Percentiles rank a stretch among this genome's conserved stretches.
Evolutionary conservation across 2,113 vertebrate species (phyloP).

Genomic region (Rattus rattus): DNA sequence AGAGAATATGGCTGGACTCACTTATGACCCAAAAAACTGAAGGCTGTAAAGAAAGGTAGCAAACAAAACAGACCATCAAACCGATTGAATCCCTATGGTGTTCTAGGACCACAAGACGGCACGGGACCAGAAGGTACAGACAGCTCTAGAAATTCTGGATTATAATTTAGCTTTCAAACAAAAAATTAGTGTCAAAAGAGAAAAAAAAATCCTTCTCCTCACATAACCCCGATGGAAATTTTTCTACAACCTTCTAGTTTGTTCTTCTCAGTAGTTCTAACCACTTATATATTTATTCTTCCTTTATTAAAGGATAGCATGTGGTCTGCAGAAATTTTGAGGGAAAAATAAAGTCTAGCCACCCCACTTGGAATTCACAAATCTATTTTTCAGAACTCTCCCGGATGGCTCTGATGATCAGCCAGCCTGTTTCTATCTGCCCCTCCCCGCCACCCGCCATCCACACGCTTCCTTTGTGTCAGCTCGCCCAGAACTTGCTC

Average conservation of each 20-base stretch:
- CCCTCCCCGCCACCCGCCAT: not conserved
- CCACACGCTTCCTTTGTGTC: not conserved
- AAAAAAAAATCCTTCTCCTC: not conserved
- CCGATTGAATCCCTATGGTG: conserved; percentile 66
- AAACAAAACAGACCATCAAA: conserved; percentile 66
- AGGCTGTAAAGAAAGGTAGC: conserved; percentile 13
- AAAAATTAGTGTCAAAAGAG: not conserved
- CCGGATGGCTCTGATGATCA: not conserved
- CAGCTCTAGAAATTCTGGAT: not conserved
- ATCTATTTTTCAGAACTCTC: not conserved
- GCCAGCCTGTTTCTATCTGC: not conserved
- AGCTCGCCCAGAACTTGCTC: not conserved
- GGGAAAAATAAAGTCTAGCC: not conserved
- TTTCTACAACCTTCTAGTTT: not conserved
- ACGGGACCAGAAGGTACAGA: not conserved
- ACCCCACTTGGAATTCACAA: not conserved
- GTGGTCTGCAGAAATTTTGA: not conserved
- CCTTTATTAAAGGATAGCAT: conserved; percentile 22
- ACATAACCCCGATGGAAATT: not conserved
- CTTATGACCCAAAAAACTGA: conserved; percentile 50
- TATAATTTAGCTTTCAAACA: conserved; percentile 26
- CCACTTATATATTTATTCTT: not conserved
- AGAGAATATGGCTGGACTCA: conserved; percentile 67
- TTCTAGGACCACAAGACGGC: conserved; percentile 7
- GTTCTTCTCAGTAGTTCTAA: not conserved